These are phyloP conservation scores for Dendrolimus pini DNA, from an alignment of 2,888 invertebrate genomes.

Conservation along the genomic window DNA sequence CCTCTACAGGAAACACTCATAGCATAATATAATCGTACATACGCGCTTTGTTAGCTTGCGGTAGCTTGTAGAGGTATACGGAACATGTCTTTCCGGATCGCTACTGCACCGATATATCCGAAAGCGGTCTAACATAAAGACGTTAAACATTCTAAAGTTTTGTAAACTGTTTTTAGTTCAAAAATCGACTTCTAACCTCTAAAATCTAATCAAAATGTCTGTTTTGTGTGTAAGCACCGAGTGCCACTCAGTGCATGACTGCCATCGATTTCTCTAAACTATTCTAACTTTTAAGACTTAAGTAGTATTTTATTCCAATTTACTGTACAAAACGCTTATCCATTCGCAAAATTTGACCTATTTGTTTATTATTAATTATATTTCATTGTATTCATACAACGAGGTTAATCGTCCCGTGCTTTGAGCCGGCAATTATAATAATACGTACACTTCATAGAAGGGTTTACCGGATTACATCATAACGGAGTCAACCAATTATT, in stretches of 20 bases:
- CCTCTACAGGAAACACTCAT: too few relatives aligned
- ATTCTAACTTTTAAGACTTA: slow-evolving; percentile 57
- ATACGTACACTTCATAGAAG: slow-evolving; percentile 71
- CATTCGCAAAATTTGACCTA: slow-evolving; percentile 67
- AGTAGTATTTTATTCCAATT: slow-evolving; percentile 47
- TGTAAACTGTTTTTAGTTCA: too few relatives aligned
- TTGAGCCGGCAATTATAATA: slow-evolving; percentile 45
- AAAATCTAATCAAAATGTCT: too few relatives aligned
- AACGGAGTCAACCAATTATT: slow-evolving; percentile 39
- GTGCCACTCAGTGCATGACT: slow-evolving; percentile 29
- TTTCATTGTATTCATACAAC: slow-evolving; percentile 33
- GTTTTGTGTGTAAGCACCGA: too few relatives aligned
- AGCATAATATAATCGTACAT: too few relatives aligned
- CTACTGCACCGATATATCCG: too few relatives aligned
- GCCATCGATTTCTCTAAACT: slow-evolving; percentile 47
- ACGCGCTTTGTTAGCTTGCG: too few relatives aligned
- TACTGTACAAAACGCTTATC: slow-evolving; percentile 72
- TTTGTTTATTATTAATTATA: slow-evolving; percentile 30
- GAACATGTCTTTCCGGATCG: too few relatives aligned
- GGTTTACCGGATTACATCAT: slow-evolving; percentile 47
- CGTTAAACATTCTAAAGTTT: too few relatives aligned
- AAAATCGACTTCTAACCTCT: too few relatives aligned
- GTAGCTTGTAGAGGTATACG: too few relatives aligned
- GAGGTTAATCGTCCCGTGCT: slow-evolving; percentile 34
- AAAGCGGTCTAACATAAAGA: too few relatives aligned